Evolutionary conservation across 2,113 vertebrate genomes (phyloP), one percentile per base, ranked within the genome.

Genomic region (Cephalopholis sonnerati): DNA sequence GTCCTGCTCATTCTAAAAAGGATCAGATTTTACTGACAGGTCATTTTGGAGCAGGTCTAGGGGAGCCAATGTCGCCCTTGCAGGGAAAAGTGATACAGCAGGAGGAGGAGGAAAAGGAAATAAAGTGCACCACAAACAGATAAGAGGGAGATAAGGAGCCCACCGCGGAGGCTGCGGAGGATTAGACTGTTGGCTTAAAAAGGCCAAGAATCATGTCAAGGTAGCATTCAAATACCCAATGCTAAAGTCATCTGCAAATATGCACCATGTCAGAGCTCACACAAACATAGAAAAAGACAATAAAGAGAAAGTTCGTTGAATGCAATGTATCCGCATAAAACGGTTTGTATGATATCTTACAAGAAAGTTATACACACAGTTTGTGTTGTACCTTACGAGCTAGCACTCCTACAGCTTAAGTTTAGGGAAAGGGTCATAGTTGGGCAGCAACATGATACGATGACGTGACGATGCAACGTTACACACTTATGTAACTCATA

Each of bases 1-100:
- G 86, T 53, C 59, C 78, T 87, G 82, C 81, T 91, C 88, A 75
- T 87, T 84, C 90, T 69, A 67, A 89, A 70, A 89, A 93, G 90
- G 93, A 96, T 96, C 94, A 86, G 91, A 92, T 96, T 95, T 88
- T 93, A 93, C 94, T 94, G 94, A 95, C 93, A 15, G 90, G 86
- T 90, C 83, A 61, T 82, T 95, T 95, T 87, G 85, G 76, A 81
- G 84, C 73, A 81, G 77, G 83, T 92, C 87, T 80, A 77, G 83
- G 79, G 85, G 81, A 88, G 87, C 84, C 84, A 29, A 68, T 73
- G 87, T 88, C 92, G 94, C 93, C 89, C 85, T 88, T 77, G 81
- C 84, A 88, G 92, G 81, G 95, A 92, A 95, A 96, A 94, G 86
- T 89, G 93, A 96, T 93, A 92, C 83, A 73, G 66, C 55, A 32